Percentiles rank a stretch among this genome's conserved stretches.
Evolutionary conservation across 2,797 vertebrate species (phyloP).

Genomic region (Hypotaenidia philippensis): DNA sequence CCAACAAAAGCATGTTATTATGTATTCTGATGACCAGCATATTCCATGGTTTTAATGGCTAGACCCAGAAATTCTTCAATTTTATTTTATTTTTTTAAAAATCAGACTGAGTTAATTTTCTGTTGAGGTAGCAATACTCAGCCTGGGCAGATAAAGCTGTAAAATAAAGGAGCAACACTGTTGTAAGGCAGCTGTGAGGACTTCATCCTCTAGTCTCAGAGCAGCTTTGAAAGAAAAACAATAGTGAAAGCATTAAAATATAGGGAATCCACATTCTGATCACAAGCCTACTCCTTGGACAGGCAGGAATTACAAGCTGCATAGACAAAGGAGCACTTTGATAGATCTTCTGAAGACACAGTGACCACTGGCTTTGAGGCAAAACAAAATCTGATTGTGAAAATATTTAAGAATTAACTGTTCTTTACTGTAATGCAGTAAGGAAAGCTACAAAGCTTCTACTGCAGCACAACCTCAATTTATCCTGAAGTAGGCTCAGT

Average conservation of each 20-base stretch:
- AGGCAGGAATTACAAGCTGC: not conserved
- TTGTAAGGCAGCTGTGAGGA: not conserved
- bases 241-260: not conserved
- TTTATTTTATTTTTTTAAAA: not conserved
- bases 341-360: not conserved
- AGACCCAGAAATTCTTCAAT: not conserved
- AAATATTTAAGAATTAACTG: slow-evolving; percentile 10
- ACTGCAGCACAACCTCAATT: not conserved
- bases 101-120: not conserved
- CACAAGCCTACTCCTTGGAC: not conserved
- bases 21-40: not conserved
- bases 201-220: not conserved
- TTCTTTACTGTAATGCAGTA: not conserved
- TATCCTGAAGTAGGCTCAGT: not conserved
- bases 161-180: not conserved
- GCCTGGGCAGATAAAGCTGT: not conserved
- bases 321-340: not conserved
- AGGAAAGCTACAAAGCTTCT: not conserved
- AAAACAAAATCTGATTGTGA: not conserved
- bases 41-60: not conserved
- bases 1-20: not conserved
- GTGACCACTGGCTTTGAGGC: not conserved
- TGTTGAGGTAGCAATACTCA: not conserved
- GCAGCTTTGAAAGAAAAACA: not conserved
- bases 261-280: not conserved